Conservation (phyloP, 2,113 vertebrate species). For the Neotoma lepida region DNA sequence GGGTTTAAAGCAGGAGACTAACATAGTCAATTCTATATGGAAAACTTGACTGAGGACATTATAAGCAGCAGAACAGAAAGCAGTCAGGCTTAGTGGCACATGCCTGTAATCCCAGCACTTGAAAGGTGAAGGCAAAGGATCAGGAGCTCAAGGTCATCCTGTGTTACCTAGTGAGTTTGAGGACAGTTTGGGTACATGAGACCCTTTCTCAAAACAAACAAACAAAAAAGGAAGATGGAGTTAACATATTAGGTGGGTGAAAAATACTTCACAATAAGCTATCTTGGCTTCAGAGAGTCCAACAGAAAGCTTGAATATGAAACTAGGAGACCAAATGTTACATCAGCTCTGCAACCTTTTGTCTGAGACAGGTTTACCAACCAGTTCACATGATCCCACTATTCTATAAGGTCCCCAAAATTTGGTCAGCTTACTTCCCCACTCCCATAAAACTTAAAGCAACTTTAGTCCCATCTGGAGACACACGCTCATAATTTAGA, state of each 20-base stretch:
- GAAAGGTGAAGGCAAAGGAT: not conserved
- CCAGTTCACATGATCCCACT: not conserved
- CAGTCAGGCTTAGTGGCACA: not conserved
- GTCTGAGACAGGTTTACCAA: not conserved
- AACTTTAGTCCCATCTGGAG: not conserved
- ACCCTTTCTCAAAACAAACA: not conserved
- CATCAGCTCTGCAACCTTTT: not conserved
- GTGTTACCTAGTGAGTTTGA: not conserved
- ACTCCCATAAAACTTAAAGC: conserved; percentile 17
- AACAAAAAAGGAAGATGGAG: not conserved
- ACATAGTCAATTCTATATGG: conserved; percentile 14
- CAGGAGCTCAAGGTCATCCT: not conserved
- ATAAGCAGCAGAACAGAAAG: not conserved
- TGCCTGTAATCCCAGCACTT: not conserved
- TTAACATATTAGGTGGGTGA: not conserved
- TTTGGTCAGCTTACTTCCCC: conserved; percentile 7
- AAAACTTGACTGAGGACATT: not conserved
- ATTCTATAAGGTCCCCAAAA: not conserved
- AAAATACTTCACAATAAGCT: conserved; percentile 37
- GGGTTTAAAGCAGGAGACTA: not conserved
- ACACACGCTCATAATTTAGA: not conserved
- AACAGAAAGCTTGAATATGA: not conserved
- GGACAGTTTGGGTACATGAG: not conserved
- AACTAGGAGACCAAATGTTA: conserved; percentile 27
- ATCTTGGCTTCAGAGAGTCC: not conserved